These are phyloP conservation scores for Heliconius congener DNA, from an alignment of 1,140 invertebrate genomes.

Conservation along the genomic window DNA sequence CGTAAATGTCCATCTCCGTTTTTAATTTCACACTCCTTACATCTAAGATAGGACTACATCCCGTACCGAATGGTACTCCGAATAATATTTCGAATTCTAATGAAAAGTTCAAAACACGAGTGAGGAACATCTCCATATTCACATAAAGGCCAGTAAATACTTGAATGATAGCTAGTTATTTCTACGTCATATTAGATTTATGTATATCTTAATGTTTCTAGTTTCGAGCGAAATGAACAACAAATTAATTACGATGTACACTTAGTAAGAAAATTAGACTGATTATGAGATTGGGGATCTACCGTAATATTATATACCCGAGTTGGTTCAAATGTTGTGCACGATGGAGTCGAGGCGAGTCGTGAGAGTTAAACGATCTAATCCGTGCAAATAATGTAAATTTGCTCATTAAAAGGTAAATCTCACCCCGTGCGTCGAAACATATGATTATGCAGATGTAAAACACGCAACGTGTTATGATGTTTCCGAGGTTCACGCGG, in stretches of 20 bases:
- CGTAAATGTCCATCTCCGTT: constrained; percentile 15
- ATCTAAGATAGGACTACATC: constrained; percentile 57
- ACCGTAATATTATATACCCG: constrained; percentile 1
- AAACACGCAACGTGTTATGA: too few relatives aligned
- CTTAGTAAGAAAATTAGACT: constrained; percentile 27
- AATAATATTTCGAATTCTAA: constrained; percentile 42
- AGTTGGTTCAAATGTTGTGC: constrained; percentile 24
- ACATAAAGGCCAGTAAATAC: constrained; percentile 75
- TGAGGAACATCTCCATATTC: constrained; percentile 70
- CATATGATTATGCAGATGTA: too few relatives aligned
- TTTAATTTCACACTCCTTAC: constrained; percentile 62
- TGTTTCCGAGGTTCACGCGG: too few relatives aligned
- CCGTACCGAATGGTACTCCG: constrained; percentile 67
- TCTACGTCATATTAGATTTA: constrained; percentile 70
- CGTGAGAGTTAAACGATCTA: constrained; percentile 55
- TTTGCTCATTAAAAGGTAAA: constrained; percentile 36
- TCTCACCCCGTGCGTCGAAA: neutral
- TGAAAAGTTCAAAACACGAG: constrained; percentile 55
- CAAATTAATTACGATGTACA: constrained; percentile 47
- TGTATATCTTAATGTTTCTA: constrained; percentile 58
- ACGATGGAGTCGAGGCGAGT: constrained; percentile 23
- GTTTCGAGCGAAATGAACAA: constrained; percentile 68
- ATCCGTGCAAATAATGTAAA: constrained; percentile 53
- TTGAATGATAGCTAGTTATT: constrained; percentile 69
- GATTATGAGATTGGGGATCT: constrained; percentile 30